Conservation (phyloP, 53 echinoderm and acorn worm genomes). For the Luidia sarsii region DNA sequence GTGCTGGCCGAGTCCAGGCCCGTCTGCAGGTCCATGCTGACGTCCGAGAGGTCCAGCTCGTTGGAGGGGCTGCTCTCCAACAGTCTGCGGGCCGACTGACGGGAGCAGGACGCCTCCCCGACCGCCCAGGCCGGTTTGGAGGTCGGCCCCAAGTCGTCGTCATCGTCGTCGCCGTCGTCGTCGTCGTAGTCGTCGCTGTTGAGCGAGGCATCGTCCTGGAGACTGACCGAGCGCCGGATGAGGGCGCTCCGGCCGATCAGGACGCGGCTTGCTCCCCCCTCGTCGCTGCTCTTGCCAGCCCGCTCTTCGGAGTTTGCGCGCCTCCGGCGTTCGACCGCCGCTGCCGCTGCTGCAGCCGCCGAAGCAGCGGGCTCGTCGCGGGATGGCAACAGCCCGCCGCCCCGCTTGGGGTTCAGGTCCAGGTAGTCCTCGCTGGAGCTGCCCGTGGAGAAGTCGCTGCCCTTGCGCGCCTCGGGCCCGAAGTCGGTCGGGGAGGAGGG, state of each 20-base stretch:
- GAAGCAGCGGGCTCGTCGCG: slow-evolving; percentile 21
- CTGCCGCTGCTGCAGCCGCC: neutral
- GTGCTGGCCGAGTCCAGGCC: slow-evolving; percentile 55
- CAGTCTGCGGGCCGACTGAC: slow-evolving; percentile 6
- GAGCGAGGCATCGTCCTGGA: slow-evolving; percentile 75
- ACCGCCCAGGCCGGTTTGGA: slow-evolving; percentile 43
- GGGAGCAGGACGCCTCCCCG: slow-evolving; percentile 46
- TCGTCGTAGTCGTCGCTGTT: slow-evolving; percentile 53
- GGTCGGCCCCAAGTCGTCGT: slow-evolving; percentile 13
- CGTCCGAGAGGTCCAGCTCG: slow-evolving; percentile 31
- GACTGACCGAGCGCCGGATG: slow-evolving; percentile 73
- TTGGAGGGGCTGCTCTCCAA: slow-evolving; percentile 32
- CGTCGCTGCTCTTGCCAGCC: slow-evolving; percentile 54
- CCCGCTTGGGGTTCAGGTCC: slow-evolving; percentile 63
- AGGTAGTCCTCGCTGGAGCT: slow-evolving; percentile 89
- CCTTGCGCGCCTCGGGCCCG: slow-evolving; percentile 61
- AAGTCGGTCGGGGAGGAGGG: slow-evolving; percentile 34
- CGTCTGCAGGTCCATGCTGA: slow-evolving; percentile 75
- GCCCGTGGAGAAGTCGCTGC: slow-evolving; percentile 89
- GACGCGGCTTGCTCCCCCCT: slow-evolving; percentile 24
- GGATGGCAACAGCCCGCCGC: slow-evolving; percentile 5
- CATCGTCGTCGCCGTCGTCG: too few relatives aligned
- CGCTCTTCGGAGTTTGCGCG: slow-evolving; percentile 20
- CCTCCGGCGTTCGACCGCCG: slow-evolving; percentile 9
- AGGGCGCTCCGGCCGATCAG: slow-evolving; percentile 36